phyloP scores from a whole-genome alignment of 2,797 vertebrate species.

The Silurus aristotelis region DNA sequence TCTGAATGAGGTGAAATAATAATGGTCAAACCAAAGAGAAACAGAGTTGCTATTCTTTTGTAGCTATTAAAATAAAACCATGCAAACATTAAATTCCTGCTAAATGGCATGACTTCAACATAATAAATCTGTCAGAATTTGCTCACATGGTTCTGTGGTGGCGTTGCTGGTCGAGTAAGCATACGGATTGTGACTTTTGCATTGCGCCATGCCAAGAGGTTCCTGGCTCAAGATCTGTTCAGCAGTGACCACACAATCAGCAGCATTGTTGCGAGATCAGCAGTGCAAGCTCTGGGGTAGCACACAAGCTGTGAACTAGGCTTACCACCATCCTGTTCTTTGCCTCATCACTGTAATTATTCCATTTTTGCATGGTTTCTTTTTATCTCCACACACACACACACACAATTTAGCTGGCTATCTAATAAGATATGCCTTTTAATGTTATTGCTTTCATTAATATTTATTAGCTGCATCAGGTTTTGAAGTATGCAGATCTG shows the following conservation, averaged over 20 bases:
- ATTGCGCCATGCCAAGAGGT: slow-evolving; percentile 23
- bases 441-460: background rate
- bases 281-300: slow-evolving; percentile 8
- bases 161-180: slow-evolving; percentile 39
- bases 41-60: background rate
- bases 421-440: background rate
- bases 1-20: slow-evolving; percentile 9
- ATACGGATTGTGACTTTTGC: slow-evolving; percentile 47
- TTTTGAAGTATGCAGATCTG: background rate
- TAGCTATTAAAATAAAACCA: slow-evolving; percentile 7
- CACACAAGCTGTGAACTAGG: background rate
- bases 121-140: slow-evolving; percentile 35
- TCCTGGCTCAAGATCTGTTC: slow-evolving; percentile 24
- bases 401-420: background rate
- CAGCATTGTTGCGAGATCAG: slow-evolving; percentile 50
- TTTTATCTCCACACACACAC: background rate
- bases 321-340: slow-evolving; percentile 39
- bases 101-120: slow-evolving; percentile 22
- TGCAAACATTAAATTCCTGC: background rate
- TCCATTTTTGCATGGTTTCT: background rate
- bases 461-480: background rate
- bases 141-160: slow-evolving; percentile 23
- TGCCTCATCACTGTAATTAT: slow-evolving; percentile 27
- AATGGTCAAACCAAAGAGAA: background rate
- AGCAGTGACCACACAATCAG: slow-evolving; percentile 41